Conservation (phyloP, 1,140 invertebrate species). For the Drosophila orena region DNA sequence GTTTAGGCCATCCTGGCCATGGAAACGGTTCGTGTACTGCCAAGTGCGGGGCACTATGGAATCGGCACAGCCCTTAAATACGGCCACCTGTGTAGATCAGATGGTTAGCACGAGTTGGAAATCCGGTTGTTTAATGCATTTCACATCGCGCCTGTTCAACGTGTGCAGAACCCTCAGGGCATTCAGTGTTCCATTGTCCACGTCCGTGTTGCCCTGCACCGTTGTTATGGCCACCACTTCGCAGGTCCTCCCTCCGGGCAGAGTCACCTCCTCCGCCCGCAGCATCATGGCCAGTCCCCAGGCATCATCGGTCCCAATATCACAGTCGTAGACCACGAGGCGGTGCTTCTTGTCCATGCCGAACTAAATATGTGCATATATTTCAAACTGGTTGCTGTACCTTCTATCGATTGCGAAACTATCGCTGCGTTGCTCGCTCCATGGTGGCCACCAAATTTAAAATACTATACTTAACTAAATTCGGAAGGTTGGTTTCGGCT, state of each 20-base stretch:
- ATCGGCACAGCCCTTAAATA: constrained; percentile 86
- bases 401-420: constrained; percentile 11
- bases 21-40: constrained; percentile 20
- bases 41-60: constrained; percentile 52
- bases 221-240: constrained; percentile 88
- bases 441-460: background rate
- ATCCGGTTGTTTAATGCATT: constrained; percentile 7
- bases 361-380: rapidly evolving
- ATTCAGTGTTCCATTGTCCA: constrained; percentile 87
- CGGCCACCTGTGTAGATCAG: constrained; percentile 86
- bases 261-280: constrained; percentile 84
- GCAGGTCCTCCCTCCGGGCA: constrained; percentile 48
- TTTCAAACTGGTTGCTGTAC: background rate
- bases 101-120: background rate
- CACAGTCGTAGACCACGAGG: constrained; percentile 87
- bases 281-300: constrained; percentile 87
- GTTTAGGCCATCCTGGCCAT: constrained; percentile 88
- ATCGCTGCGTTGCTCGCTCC: background rate
- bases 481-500: background rate
- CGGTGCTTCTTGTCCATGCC: constrained; percentile 6
- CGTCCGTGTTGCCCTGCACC: constrained; percentile 87
- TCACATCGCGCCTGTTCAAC: constrained; percentile 85
- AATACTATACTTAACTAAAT: background rate
- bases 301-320: constrained; percentile 88
- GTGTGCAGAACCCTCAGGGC: constrained; percentile 86